Conservation (phyloP, 2,113 vertebrate genomes). For the Prietella phreatophila region DNA sequence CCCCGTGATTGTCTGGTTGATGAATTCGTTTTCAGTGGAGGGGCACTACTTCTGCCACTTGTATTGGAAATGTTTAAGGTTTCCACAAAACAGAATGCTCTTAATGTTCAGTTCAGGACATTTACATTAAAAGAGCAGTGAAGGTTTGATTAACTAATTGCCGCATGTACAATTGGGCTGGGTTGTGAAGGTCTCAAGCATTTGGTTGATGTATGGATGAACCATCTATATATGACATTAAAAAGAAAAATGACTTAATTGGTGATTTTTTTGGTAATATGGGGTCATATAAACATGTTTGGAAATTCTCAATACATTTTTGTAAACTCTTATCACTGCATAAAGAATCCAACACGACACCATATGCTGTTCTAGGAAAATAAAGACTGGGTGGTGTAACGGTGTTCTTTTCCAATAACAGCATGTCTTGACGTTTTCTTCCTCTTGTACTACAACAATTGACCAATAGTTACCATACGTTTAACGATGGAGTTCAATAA, state of each 20-base stretch:
- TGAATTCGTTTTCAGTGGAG: slow-evolving; percentile 82
- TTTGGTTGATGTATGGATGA: slow-evolving; percentile 86
- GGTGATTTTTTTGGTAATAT: background rate
- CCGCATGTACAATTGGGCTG: slow-evolving; percentile 87
- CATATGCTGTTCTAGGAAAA: background rate
- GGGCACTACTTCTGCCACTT: slow-evolving; percentile 81
- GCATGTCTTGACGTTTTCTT: background rate
- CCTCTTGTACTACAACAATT: background rate
- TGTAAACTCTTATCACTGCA: background rate
- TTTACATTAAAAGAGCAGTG: slow-evolving; percentile 79
- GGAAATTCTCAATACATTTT: background rate
- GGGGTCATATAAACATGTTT: background rate
- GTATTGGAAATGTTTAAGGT: slow-evolving; percentile 81
- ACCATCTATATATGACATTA: slow-evolving; percentile 90
- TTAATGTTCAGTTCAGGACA: slow-evolving; percentile 82
- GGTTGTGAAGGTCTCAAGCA: slow-evolving; percentile 81
- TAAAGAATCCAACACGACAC: background rate
- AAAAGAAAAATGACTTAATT: slow-evolving; percentile 66
- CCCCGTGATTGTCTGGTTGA: slow-evolving; percentile 84
- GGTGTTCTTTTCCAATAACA: background rate
- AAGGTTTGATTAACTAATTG: slow-evolving; percentile 77
- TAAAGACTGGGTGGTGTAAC: no score
- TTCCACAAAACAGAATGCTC: slow-evolving; percentile 74
- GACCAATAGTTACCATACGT: background rate
- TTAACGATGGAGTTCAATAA: background rate